A percentile compares a stretch with the other conserved stretches of the same genome.
These are phyloP conservation scores for Ptychoptera contaminata DNA, from an alignment of 2,888 invertebrate species.

Conservation along the genomic window DNA sequence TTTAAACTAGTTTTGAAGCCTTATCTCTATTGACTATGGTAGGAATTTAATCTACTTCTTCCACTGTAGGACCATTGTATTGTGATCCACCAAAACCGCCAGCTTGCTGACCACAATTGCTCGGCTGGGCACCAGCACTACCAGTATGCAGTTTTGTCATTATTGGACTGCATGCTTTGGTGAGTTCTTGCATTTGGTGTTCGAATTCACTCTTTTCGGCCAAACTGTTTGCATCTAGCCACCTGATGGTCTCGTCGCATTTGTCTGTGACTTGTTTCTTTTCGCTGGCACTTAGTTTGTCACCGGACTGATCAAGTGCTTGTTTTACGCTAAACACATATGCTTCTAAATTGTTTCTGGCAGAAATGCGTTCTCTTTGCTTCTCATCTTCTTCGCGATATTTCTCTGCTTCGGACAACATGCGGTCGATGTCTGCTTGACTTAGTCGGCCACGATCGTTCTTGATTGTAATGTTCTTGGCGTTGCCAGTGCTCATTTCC, in stretches of 20 bases:
- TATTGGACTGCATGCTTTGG: slow-evolving; percentile 27
- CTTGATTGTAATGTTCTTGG: slow-evolving; percentile 63
- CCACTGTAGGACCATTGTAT: not conserved
- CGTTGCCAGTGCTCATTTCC: slow-evolving; percentile 47
- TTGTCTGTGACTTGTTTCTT: slow-evolving; percentile 49
- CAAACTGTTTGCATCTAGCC: slow-evolving; percentile 61
- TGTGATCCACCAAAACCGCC: slow-evolving; percentile 45
- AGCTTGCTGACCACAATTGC: slow-evolving; percentile 33
- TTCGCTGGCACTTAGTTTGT: slow-evolving; percentile 45
- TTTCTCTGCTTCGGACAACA: slow-evolving; percentile 52
- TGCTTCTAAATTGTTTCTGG: slow-evolving; percentile 51
- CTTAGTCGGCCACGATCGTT: slow-evolving; percentile 70
- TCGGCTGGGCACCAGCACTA: slow-evolving; percentile 4
- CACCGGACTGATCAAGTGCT: slow-evolving; percentile 46
- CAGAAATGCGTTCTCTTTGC: slow-evolving; percentile 43
- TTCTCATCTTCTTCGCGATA: slow-evolving; percentile 53
- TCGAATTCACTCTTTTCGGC: slow-evolving; percentile 66
- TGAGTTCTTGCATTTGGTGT: slow-evolving; percentile 22
- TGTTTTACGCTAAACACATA: slow-evolving; percentile 56
- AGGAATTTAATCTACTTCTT: not conserved
- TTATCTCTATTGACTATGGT: no score
- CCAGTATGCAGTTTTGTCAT: slow-evolving; percentile 33
- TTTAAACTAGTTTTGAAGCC: not conserved
- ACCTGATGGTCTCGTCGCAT: slow-evolving; percentile 46
- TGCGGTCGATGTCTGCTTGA: slow-evolving; percentile 63